Percentiles rank a stretch among this genome's conserved stretches.
These are phyloP conservation scores for Dermochelys coriacea DNA, from an alignment of 2,797 vertebrate species.

Conservation along the genomic window DNA sequence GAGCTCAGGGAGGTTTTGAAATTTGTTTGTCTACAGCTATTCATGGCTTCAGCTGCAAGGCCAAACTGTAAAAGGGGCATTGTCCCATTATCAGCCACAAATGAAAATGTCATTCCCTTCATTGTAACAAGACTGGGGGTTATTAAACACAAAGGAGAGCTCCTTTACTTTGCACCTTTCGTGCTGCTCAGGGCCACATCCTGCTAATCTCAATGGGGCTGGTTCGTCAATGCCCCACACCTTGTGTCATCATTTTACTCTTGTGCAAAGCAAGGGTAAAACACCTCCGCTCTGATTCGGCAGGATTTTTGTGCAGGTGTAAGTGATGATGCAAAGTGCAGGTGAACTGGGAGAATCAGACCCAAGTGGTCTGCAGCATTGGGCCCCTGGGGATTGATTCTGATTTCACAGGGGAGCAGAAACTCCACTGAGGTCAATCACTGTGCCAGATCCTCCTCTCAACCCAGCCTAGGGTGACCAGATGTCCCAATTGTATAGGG, in stretches of 20 bases:
- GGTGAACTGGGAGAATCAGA: not conserved
- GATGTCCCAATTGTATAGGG: too few species aligned
- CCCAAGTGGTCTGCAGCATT: not conserved
- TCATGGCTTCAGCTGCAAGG: not conserved
- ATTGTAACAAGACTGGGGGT: not conserved
- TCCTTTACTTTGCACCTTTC: constrained; percentile 26
- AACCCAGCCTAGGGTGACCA: too few species aligned
- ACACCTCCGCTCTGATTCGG: not conserved
- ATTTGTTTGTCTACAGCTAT: not conserved
- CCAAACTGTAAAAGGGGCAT: not conserved
- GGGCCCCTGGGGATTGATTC: not conserved
- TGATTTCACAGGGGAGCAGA: too few species aligned
- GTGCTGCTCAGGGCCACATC: not conserved
- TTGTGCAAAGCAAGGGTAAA: not conserved
- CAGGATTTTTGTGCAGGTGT: not conserved
- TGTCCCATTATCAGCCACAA: not conserved
- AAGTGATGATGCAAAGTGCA: not conserved
- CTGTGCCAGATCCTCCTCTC: not conserved
- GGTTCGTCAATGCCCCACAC: not conserved
- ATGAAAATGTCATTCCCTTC: not conserved
- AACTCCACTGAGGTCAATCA: not conserved
- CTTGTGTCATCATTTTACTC: not conserved
- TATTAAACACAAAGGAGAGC: accelerated
- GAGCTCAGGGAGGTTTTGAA: accelerated
- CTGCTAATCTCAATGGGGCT: not conserved